These are phyloP conservation scores for Nephrocerus scutellatus DNA, from an alignment of 2,888 invertebrate genomes.

Conservation along the genomic window DNA sequence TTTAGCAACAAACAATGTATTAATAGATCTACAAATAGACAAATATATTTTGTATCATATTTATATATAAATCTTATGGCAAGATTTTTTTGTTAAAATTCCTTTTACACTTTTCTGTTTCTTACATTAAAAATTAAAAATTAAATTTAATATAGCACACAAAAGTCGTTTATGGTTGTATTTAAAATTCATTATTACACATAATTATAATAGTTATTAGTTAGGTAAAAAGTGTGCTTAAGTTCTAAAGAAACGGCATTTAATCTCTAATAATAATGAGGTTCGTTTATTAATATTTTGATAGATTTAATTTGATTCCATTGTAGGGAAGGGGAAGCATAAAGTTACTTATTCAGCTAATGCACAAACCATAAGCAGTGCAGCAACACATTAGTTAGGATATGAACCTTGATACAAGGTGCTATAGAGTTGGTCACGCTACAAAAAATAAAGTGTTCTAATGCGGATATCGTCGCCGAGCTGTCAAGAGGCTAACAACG, in stretches of 20 bases:
- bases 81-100: slow-evolving; percentile 24
- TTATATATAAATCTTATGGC: slow-evolving; percentile 32
- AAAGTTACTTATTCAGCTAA: slow-evolving; percentile 18
- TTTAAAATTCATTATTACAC: not conserved
- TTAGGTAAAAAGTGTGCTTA: too few species aligned
- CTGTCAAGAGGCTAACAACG: too few species aligned
- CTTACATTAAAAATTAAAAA: slow-evolving; percentile 20
- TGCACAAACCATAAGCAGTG: slow-evolving; percentile 25
- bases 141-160: slow-evolving; percentile 35
- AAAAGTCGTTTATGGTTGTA: slow-evolving; percentile 20
- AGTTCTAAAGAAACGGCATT: too few species aligned
- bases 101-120: too few species aligned
- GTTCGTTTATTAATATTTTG: too few species aligned
- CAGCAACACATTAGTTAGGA: slow-evolving; percentile 26
- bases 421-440: too few species aligned
- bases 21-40: slow-evolving; percentile 12
- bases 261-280: too few species aligned
- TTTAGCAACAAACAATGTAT: too few species aligned
- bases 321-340: too few species aligned
- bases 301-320: too few species aligned
- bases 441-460: too few species aligned
- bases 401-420: slow-evolving; percentile 48
- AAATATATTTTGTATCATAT: slow-evolving; percentile 6
- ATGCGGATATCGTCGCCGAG: too few species aligned
- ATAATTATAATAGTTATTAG: not conserved